Evolutionary conservation across 53 echinoderm and acorn worm genomes (phyloP).

Genomic region (Holothuria scabra): DNA sequence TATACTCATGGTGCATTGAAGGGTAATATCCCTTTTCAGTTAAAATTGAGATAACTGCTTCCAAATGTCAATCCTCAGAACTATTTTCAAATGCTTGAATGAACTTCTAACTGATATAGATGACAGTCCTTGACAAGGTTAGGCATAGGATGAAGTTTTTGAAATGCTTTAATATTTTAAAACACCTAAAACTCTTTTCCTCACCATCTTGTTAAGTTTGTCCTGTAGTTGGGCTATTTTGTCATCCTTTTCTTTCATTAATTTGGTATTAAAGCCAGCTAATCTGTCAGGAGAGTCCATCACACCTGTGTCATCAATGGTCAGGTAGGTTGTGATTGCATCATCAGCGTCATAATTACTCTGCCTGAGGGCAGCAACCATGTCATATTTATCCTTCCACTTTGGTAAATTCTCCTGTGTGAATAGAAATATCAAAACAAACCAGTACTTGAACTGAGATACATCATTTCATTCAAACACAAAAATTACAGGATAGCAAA

Average conservation of each 20-base stretch:
- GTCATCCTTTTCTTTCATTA: conserved; percentile 87
- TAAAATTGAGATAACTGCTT: no score
- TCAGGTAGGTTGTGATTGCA: conserved; percentile 77
- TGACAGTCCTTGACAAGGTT: no score
- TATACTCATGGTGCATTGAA: no score
- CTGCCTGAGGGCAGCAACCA: conserved; percentile 81
- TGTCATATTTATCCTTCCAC: conserved; percentile 93
- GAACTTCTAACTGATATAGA: no score
- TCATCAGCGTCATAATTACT: conserved; percentile 95
- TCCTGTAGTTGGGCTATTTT: conserved; percentile 77
- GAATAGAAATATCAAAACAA: background rate
- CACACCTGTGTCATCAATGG: conserved; percentile 80
- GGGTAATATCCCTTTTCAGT: no score
- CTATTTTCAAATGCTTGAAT: no score
- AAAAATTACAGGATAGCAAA: background rate
- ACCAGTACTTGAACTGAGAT: background rate
- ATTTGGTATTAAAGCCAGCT: conserved; percentile 74
- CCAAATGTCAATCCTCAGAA: no score
- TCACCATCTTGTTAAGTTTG: conserved; percentile 79
- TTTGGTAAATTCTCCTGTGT: conserved; percentile 71
- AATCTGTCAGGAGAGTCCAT: conserved; percentile 90
- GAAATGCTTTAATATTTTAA: no score
- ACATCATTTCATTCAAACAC: no score
- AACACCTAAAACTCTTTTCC: background rate
- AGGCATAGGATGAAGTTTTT: no score